Conservation (phyloP, 1,140 invertebrate species). For the Leucophenga varia region DNA sequence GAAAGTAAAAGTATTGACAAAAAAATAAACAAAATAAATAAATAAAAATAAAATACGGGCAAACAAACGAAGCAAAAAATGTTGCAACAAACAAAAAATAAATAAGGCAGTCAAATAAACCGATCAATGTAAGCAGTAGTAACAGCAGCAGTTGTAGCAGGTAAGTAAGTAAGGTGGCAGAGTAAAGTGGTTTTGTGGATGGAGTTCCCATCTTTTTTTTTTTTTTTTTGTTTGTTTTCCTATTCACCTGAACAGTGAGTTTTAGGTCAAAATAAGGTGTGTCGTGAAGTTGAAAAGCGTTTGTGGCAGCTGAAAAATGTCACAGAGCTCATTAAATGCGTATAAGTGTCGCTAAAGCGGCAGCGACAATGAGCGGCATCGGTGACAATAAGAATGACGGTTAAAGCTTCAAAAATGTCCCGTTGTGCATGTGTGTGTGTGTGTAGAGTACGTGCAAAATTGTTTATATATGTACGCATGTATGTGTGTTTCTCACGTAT, state of each 20-base stretch:
- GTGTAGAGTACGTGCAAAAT: no score
- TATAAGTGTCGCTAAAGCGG: slow-evolving; percentile 21
- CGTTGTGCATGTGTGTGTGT: not conserved
- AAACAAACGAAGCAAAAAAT: slow-evolving; percentile 17
- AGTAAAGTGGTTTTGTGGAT: no score
- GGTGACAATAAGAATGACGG: no score
- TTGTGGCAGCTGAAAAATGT: slow-evolving; percentile 18
- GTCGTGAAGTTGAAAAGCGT: slow-evolving; percentile 9
- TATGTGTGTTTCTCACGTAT: slow-evolving; percentile 28
- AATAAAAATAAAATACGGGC: no score
- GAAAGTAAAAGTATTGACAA: slow-evolving; percentile 38
- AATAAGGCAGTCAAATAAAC: slow-evolving; percentile 13
- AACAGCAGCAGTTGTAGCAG: slow-evolving; percentile 19
- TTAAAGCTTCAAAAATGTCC: slow-evolving; percentile 1
- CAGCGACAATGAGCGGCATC: no score
- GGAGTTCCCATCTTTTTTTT: slow-evolving; percentile 1
- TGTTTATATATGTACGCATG: not conserved
- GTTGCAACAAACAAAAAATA: slow-evolving; percentile 20
- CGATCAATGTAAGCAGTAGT: not conserved
- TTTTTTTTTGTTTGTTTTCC: not conserved
- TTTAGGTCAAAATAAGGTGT: slow-evolving; percentile 20
- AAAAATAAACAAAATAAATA: slow-evolving; percentile 18
- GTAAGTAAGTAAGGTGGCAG: slow-evolving; percentile 48
- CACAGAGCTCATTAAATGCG: slow-evolving; percentile 41
- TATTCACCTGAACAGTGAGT: no score